Evolutionary conservation across 2,888 invertebrate species (phyloP).

Genomic region (Steinernema carpocapsae): DNA sequence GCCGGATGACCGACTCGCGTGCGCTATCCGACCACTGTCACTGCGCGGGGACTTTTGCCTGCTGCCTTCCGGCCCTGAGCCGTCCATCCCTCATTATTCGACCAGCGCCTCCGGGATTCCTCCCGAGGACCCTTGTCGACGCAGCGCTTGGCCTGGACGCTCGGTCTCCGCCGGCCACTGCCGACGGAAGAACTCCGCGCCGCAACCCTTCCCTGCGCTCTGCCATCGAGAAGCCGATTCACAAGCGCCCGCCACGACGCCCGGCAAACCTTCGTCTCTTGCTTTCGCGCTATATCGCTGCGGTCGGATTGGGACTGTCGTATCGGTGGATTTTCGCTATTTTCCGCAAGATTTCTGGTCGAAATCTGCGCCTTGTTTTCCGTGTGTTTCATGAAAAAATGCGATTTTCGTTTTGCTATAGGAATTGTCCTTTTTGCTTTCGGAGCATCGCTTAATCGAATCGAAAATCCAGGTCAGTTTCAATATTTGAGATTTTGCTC

Average conservation of each 20-base stretch:
- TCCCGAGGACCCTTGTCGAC: conserved; percentile 52
- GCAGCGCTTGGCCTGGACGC: conserved; percentile 59
- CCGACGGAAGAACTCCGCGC: conserved; percentile 51
- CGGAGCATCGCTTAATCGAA: too few relatives aligned
- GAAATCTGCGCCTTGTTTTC: too few relatives aligned
- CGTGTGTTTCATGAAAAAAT: too few relatives aligned
- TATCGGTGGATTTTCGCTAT: too few relatives aligned
- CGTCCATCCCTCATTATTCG: conserved; percentile 60
- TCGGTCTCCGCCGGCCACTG: conserved; percentile 54
- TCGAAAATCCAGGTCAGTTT: too few relatives aligned
- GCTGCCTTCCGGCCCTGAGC: conserved; percentile 65
- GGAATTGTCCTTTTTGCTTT: too few relatives aligned
- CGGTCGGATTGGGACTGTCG: background rate
- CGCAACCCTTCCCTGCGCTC: conserved; percentile 55
- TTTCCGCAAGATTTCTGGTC: too few relatives aligned
- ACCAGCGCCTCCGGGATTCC: conserved; percentile 52
- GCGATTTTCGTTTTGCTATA: too few relatives aligned
- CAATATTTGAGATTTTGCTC: too few relatives aligned
- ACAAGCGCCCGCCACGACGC: conserved; percentile 52
- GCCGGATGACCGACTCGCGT: conserved; percentile 32
- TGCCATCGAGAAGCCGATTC: conserved; percentile 58
- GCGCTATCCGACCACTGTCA: conserved; percentile 50
- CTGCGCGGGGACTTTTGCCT: conserved; percentile 63
- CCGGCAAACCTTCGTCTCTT: background rate
- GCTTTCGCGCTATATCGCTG: background rate